Evolutionary conservation across 2,888 invertebrate genomes (phyloP).

Genomic region (Eristalinus sepulchralis): DNA sequence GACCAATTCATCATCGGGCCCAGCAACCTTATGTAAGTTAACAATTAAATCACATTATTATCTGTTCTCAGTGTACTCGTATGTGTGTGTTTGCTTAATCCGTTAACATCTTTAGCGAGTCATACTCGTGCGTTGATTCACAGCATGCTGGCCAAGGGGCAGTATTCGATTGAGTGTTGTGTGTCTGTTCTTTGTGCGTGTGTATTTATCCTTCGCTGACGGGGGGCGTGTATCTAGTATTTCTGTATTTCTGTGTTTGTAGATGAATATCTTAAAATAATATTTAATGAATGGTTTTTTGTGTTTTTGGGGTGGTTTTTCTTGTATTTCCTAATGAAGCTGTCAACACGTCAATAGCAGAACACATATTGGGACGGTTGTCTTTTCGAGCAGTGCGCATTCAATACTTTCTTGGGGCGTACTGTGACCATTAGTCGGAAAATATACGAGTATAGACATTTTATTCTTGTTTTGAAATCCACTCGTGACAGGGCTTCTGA

Average conservation of each 20-base stretch:
- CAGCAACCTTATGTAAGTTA: constrained; percentile 79
- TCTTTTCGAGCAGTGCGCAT: neutral
- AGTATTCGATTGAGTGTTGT: neutral
- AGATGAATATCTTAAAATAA: constrained; percentile 42
- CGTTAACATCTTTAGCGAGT: neutral
- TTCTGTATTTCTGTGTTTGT: constrained; percentile 4
- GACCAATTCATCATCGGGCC: constrained; percentile 77
- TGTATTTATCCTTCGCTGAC: neutral
- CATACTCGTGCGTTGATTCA: constrained; percentile 24
- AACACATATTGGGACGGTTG: constrained; percentile 33
- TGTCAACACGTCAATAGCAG: constrained; percentile 49
- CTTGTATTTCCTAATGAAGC: constrained; percentile 33
- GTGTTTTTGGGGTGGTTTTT: neutral
- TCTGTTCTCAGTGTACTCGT: neutral
- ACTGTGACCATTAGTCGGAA: constrained; percentile 3
- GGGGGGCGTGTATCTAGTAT: constrained; percentile 8
- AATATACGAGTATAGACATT: neutral
- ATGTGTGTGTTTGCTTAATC: neutral
- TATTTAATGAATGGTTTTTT: constrained; percentile 21
- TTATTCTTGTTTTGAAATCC: neutral
- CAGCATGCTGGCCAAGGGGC: constrained; percentile 17
- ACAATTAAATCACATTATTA: neutral
- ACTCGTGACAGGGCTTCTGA: neutral
- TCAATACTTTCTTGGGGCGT: neutral
- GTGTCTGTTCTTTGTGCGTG: neutral